Conservation (phyloP, 2,888 invertebrate genomes). For the Aricia artaxerxes region DNA sequence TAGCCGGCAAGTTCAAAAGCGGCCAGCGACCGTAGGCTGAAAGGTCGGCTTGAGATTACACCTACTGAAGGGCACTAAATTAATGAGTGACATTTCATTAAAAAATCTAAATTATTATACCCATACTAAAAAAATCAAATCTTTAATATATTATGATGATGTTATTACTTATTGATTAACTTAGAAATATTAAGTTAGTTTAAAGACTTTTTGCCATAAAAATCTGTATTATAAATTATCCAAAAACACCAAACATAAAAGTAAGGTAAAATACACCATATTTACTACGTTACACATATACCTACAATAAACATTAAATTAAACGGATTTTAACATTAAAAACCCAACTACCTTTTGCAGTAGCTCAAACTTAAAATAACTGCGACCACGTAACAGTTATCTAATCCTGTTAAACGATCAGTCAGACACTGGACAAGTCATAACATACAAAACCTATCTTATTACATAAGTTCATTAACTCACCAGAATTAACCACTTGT, state of each 20-base stretch:
- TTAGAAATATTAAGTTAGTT: neutral
- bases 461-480: conserved; percentile 22
- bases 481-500: conserved; percentile 15
- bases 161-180: no score
- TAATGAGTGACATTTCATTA: neutral
- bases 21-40: conserved; percentile 15
- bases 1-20: conserved; percentile 3
- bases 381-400: neutral
- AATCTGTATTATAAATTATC: neutral
- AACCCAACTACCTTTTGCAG: neutral
- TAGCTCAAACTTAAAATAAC: neutral
- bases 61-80: neutral
- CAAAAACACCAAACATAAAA: neutral
- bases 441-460: neutral
- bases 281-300: neutral
- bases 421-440: neutral
- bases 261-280: neutral
- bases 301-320: neutral
- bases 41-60: neutral
- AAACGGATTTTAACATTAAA: neutral
- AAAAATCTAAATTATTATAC: neutral
- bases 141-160: no score
- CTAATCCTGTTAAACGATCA: conserved; percentile 17
- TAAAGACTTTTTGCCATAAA: neutral
- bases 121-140: no score